Evolutionary conservation across 2,113 vertebrate genomes (phyloP), one percentile per base, ranked within the genome.

Genomic region (Python bivittatus): DNA sequence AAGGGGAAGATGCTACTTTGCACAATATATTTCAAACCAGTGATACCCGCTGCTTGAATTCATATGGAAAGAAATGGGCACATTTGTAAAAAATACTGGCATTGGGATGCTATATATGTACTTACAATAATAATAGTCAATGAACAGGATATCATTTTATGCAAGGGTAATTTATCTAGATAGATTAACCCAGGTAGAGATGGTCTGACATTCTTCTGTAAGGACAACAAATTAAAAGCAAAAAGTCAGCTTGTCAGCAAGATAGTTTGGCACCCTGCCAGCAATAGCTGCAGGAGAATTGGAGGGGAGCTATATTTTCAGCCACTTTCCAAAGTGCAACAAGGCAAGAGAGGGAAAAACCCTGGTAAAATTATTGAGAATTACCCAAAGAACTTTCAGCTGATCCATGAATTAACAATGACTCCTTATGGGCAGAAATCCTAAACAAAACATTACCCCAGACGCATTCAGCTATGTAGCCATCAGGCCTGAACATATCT

Each of bases 1-100:
- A 83, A 79, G 68, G n/a, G 33, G 89, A 79, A 4, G 91, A 84
- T 44, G 92, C 57, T 17, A 84, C 86, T 92, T 94, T 92, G 91
- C 88, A 25, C 44, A 94, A 53, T 15, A 17, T 72, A 22, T n/a
- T 44, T 52, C n/a, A 20, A 72, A 89, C 7, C n/a, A 89, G 58
- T 90, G 68, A 57, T 92, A 93, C 90, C 92, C 88, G 84, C 58
- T 86, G 5, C 11, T 53, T 54, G 58, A 89, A 89, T 79, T 79
- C 44, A 79, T n/a, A 61, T 25, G 4, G 72, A 29, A 72, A 90
- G 48, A 23, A 53, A 79, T 27, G 52, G 44, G 33, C 88, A 54
- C 53, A 6, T 33, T 12, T 15, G 10, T 29, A 54, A 3, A 79
- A 79, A 79, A 38, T 38, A 38, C 6, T 25, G 0, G 10, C 44